Evolutionary conservation across 2,113 vertebrate species (phyloP).

Genomic region (Sardina pilchardus): DNA sequence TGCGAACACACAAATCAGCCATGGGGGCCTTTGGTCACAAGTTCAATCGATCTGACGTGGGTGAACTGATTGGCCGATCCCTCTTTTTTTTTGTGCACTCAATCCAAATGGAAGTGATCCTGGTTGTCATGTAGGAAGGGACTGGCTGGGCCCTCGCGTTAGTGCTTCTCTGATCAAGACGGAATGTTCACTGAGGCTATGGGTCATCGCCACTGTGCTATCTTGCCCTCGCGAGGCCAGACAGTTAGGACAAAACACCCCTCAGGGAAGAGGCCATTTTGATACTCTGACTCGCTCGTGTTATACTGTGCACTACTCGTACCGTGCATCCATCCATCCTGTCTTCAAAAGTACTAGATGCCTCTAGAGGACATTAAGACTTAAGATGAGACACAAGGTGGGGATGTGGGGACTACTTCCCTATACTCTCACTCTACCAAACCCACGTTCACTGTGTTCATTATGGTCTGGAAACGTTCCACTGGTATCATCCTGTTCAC

Average conservation of each 20-base stretch:
- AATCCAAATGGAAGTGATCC: constrained; percentile 34
- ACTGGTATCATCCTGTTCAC: background rate
- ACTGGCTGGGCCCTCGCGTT: background rate
- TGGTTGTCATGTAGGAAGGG: constrained; percentile 2
- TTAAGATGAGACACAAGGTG: background rate
- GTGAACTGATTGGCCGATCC: constrained; percentile 22
- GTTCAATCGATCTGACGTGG: constrained; percentile 23
- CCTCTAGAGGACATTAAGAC: background rate
- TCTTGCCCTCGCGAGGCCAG: background rate
- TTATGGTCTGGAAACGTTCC: background rate
- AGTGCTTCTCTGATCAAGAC: background rate
- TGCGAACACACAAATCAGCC: constrained; percentile 32
- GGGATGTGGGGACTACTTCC: background rate
- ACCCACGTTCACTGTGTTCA: background rate
- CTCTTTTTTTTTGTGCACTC: constrained; percentile 18
- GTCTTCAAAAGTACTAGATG: background rate
- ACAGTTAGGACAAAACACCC: background rate
- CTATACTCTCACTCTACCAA: background rate
- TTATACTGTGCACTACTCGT: background rate
- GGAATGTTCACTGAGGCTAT: background rate
- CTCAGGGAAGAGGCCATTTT: background rate
- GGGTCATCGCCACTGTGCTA: background rate
- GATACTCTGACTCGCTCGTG: background rate
- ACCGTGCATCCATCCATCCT: background rate
- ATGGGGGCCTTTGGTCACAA: background rate